Evolutionary conservation across 2,113 vertebrate species (phyloP).

Genomic region (Podarcis muralis): DNA sequence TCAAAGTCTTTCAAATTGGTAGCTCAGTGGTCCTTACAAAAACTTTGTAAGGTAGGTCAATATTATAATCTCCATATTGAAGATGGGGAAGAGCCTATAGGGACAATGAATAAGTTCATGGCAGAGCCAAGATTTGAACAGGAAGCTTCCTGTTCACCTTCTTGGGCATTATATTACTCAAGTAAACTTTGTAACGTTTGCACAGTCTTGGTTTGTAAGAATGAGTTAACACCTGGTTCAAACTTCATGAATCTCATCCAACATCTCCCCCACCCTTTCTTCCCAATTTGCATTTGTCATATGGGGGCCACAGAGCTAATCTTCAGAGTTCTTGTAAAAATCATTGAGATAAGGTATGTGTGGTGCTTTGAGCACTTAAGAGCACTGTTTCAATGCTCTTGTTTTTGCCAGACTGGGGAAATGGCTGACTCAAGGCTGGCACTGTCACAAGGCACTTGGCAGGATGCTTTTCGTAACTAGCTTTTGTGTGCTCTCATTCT

Average conservation of each 20-base stretch:
- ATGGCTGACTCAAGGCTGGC: not conserved
- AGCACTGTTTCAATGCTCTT: not conserved
- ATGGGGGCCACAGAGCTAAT: not conserved
- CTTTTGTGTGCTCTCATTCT: not conserved
- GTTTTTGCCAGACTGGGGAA: not conserved
- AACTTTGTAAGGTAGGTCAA: too few species aligned
- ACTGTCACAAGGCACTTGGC: not conserved
- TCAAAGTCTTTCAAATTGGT: too few species aligned
- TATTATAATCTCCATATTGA: too few species aligned
- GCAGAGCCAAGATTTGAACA: not conserved
- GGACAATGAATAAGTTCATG: not conserved
- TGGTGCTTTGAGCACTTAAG: not conserved
- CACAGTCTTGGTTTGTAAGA: not conserved
- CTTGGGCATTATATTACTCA: not conserved
- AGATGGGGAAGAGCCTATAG: not conserved
- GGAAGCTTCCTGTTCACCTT: not conserved
- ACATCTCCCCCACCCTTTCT: too few species aligned
- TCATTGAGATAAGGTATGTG: not conserved
- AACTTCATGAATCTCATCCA: not conserved
- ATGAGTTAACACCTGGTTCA: not conserved
- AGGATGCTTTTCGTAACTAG: not conserved
- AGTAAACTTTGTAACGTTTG: not conserved
- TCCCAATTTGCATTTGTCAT: not conserved
- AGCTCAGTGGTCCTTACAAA: too few species aligned
- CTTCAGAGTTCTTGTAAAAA: not conserved